Conservation (phyloP, 2,113 vertebrate genomes). For the Fukomys damarensis region DNA sequence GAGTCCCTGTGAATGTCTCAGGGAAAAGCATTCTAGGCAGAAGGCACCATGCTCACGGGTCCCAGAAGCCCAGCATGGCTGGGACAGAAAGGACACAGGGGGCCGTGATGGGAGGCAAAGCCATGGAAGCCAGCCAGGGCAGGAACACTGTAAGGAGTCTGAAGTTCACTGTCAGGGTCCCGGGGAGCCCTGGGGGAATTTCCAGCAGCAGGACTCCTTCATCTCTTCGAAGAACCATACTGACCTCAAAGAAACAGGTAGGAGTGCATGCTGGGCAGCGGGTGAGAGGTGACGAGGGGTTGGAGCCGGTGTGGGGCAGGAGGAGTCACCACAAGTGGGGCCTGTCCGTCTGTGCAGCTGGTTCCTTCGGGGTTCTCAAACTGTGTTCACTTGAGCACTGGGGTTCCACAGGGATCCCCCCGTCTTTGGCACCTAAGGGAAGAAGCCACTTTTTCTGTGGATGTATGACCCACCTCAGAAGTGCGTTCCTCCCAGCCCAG, state of each 20-base stretch:
- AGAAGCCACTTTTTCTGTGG: neutral
- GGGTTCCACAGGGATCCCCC: neutral
- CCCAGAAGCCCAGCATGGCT: neutral
- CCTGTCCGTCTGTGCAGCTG: accelerated
- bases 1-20: neutral
- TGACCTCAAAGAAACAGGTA: neutral
- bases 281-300: too few relatives aligned
- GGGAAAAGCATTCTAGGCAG: neutral
- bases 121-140: accelerated
- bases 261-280: neutral
- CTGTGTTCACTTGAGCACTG: neutral
- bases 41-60: neutral
- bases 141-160: accelerated
- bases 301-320: neutral
- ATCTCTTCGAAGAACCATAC: neutral
- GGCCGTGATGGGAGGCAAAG: too few relatives aligned
- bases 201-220: neutral
- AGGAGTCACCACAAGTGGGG: too few relatives aligned
- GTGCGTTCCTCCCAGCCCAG: neutral
- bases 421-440: neutral
- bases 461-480: accelerated
- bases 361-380: neutral
- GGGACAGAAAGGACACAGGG: neutral
- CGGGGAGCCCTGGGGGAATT: neutral
- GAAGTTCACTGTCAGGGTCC: neutral